These are phyloP conservation scores for Endotricha flammealis DNA, from an alignment of 2,888 invertebrate genomes.

Conservation along the genomic window DNA sequence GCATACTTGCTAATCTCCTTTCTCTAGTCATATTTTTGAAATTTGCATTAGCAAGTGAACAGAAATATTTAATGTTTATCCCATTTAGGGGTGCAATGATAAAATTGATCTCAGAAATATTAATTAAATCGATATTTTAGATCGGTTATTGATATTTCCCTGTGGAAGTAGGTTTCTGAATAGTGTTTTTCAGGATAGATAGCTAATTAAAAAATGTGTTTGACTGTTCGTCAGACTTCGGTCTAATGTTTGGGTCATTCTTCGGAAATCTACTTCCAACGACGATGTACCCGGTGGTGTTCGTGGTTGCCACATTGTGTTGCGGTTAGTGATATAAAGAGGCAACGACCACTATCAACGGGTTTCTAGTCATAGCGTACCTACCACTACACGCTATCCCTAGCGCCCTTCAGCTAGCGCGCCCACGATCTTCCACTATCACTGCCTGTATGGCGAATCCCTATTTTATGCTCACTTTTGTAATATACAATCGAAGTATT, in stretches of 20 bases:
- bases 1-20: constrained; percentile 36
- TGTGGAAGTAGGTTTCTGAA: constrained; percentile 40
- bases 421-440: constrained; percentile 68
- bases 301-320: too few species aligned
- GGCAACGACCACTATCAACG: too few species aligned
- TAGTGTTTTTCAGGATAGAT: constrained; percentile 18
- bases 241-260: constrained; percentile 27
- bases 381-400: constrained; percentile 41
- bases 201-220: too few species aligned
- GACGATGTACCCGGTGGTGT: too few species aligned
- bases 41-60: constrained; percentile 29
- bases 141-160: constrained; percentile 21
- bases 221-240: constrained; percentile 21
- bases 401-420: constrained; percentile 66
- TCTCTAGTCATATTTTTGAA: constrained; percentile 21
- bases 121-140: constrained; percentile 29
- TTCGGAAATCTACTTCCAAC: constrained; percentile 36
- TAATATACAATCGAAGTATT: constrained; percentile 39
- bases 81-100: neutral
- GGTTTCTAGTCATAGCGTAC: constrained; percentile 25
- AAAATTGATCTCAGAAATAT: constrained; percentile 30
- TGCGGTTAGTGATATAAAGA: too few species aligned
- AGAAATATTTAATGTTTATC: constrained; percentile 11
- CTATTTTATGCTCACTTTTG: constrained; percentile 43
- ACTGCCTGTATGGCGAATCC: constrained; percentile 59